Evolutionary conservation across 2,888 invertebrate genomes (phyloP).

Genomic region (Chloroclystis v-ata): DNA sequence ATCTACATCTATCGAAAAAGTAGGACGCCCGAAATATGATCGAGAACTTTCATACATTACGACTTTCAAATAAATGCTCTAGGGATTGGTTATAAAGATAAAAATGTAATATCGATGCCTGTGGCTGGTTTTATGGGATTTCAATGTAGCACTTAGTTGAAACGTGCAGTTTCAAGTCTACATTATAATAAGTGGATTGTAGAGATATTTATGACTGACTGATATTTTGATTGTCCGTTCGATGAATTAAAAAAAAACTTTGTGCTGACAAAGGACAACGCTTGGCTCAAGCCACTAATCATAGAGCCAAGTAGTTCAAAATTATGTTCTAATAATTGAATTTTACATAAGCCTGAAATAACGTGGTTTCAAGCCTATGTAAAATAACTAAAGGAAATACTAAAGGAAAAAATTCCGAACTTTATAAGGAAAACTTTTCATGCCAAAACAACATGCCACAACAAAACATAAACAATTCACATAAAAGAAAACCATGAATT

Average conservation of each 20-base stretch:
- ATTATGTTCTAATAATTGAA: too few species aligned
- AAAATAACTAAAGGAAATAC: too few species aligned
- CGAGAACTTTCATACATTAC: conserved; percentile 7
- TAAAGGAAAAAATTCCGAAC: too few species aligned
- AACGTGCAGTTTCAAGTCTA: conserved; percentile 2
- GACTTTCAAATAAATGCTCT: conserved; percentile 8
- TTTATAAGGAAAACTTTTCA: too few species aligned
- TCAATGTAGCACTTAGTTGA: conserved; percentile 7
- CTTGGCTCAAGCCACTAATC: too few species aligned
- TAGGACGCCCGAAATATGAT: conserved; percentile 2
- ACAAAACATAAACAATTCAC: conserved; percentile 7
- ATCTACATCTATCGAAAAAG: conserved; percentile 6
- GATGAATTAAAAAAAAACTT: too few species aligned
- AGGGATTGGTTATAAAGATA: conserved; percentile 8
- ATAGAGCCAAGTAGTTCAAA: too few species aligned
- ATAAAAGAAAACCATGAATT: conserved; percentile 11
- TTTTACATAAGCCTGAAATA: too few species aligned
- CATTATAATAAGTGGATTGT: not conserved
- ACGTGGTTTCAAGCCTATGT: not conserved
- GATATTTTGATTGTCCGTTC: not conserved
- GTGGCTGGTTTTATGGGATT: conserved; percentile 6
- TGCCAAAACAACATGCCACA: not conserved
- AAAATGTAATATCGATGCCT: conserved; percentile 8
- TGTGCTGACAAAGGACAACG: too few species aligned
- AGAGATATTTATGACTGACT: not conserved